phyloP scores from a whole-genome alignment of 2,888 invertebrate species.

The Linnaemya vulpina region DNA sequence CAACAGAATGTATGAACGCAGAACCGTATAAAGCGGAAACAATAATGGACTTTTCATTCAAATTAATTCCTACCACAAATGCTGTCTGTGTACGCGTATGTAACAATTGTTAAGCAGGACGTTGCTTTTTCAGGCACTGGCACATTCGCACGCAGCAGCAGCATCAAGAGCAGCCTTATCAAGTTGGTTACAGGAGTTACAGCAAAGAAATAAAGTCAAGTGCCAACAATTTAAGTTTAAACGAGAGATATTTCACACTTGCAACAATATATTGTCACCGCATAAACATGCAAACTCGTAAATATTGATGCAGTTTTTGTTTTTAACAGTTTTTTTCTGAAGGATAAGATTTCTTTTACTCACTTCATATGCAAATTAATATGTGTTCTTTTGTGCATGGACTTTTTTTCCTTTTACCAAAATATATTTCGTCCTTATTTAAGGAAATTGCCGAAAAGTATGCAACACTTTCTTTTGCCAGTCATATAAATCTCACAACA shows the following conservation, averaged over 20 bases:
- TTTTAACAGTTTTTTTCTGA: background rate
- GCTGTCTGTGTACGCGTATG: slow-evolving; percentile 16
- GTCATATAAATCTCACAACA: slow-evolving; percentile 33
- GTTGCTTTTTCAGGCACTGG: slow-evolving; percentile 49
- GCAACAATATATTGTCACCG: slow-evolving; percentile 50
- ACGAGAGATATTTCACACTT: slow-evolving; percentile 64
- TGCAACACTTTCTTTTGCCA: slow-evolving; percentile 39
- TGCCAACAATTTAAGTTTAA: slow-evolving; percentile 65
- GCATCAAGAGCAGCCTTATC: slow-evolving; percentile 15
- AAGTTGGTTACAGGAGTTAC: slow-evolving; percentile 30
- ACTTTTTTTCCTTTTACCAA: background rate
- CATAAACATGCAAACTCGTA: slow-evolving; percentile 18
- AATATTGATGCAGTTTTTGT: slow-evolving; percentile 34
- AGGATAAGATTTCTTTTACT: slow-evolving; percentile 15
- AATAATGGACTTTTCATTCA: slow-evolving; percentile 83
- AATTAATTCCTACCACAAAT: slow-evolving; percentile 78
- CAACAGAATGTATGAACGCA: slow-evolving; percentile 61
- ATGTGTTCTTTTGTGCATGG: background rate
- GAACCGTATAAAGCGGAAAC: slow-evolving; percentile 75
- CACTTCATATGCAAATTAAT: slow-evolving; percentile 56
- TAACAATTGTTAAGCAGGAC: slow-evolving; percentile 60
- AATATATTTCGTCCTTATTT: slow-evolving; percentile 8
- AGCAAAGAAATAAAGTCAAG: slow-evolving; percentile 58
- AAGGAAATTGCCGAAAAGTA: slow-evolving; percentile 39
- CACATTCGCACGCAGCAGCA: slow-evolving; percentile 34